phyloP scores from a whole-genome alignment of 2,888 invertebrate species.

The Zootermopsis nevadensis region DNA sequence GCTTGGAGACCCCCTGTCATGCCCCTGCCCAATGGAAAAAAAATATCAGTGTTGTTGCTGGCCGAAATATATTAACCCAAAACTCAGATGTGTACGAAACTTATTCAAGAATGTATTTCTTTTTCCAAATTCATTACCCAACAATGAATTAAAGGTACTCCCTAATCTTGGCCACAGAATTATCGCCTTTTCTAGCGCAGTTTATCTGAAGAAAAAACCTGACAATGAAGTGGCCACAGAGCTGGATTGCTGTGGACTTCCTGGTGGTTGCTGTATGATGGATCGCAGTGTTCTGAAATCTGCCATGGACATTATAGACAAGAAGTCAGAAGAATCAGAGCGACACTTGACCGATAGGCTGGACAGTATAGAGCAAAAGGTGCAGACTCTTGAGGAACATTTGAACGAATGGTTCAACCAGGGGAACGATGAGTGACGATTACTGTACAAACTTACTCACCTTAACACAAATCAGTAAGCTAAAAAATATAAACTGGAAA shows the following conservation, averaged over 20 bases:
- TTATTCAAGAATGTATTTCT: conserved; percentile 15
- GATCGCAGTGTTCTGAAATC: conserved; percentile 23
- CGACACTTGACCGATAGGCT: background rate
- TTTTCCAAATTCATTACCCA: conserved; percentile 23
- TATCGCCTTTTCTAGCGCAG: conserved; percentile 5
- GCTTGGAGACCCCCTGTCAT: conserved; percentile 10
- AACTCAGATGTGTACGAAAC: background rate
- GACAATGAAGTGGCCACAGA: background rate
- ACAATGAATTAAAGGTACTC: conserved; percentile 10
- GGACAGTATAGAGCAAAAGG: conserved; percentile 9
- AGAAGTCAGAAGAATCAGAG: conserved; percentile 18
- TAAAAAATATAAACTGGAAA: too few species aligned
- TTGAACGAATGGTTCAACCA: background rate
- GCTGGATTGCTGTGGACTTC: background rate
- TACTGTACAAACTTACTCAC: background rate
- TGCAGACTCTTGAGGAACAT: background rate
- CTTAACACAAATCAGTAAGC: too few species aligned
- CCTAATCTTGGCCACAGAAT: conserved; percentile 20
- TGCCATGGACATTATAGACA: conserved; percentile 36
- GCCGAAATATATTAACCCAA: background rate
- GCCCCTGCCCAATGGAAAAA: background rate
- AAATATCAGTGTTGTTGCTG: conserved; percentile 12
- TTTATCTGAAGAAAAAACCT: background rate
- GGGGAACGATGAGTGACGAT: background rate
- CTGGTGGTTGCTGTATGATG: conserved; percentile 18